Conservation (phyloP, 2,888 invertebrate species). For the Tridacna gigas region DNA sequence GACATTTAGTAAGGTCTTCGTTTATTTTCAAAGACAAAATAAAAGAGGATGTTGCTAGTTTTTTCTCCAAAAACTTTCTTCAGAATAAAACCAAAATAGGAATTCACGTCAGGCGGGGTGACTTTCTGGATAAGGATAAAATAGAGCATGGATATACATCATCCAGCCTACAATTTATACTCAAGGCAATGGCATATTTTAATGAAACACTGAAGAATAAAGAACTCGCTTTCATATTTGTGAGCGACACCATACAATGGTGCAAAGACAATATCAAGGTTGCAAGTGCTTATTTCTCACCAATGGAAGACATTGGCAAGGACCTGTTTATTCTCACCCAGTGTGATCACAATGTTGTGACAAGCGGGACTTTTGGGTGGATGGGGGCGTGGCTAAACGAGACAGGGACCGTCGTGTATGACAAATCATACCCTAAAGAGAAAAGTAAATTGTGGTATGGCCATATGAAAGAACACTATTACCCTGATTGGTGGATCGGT, state of each 20-base stretch:
- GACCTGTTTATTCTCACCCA: slow-evolving; percentile 9
- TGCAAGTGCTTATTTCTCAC: neutral
- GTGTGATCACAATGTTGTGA: slow-evolving; percentile 18
- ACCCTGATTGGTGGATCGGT: slow-evolving; percentile 9
- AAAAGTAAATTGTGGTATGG: neutral
- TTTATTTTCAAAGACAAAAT: slow-evolving; percentile 11
- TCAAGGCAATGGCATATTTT: neutral
- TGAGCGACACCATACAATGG: slow-evolving; percentile 8
- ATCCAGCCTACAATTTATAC: neutral
- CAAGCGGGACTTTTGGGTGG: slow-evolving; percentile 4
- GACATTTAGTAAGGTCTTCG: neutral
- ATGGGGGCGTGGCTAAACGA: slow-evolving; percentile 25
- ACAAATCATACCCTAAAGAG: slow-evolving; percentile 11
- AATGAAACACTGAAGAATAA: neutral
- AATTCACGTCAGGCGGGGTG: slow-evolving; percentile 11
- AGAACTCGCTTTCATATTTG: neutral
- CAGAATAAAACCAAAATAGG: slow-evolving; percentile 1
- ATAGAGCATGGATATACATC: neutral
- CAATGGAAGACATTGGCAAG: neutral
- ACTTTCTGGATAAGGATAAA: neutral
- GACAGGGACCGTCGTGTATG: slow-evolving; percentile 9
- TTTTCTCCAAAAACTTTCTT: neutral
- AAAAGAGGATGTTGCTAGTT: neutral
- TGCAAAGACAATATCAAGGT: neutral
- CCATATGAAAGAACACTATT: neutral